These are phyloP conservation scores for Macrosteles quadrilineatus DNA, from an alignment of 1,140 invertebrate species.

Conservation along the genomic window DNA sequence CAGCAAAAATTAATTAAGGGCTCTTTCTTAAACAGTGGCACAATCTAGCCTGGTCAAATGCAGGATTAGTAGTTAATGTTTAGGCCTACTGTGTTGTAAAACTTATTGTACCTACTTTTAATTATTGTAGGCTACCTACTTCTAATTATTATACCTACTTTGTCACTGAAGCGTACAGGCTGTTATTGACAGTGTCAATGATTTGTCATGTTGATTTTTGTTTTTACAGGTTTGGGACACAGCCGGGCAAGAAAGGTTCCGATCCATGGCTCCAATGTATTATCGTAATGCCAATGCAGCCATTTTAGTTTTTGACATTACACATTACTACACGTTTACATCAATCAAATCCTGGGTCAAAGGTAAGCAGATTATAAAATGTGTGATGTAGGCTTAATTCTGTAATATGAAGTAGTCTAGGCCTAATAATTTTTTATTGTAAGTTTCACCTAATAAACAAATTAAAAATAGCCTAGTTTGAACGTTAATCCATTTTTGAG, in stretches of 20 bases:
- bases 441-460: neutral
- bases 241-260: constrained; percentile 83
- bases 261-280: constrained; percentile 90
- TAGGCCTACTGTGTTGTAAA: too few species aligned
- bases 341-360: constrained; percentile 79
- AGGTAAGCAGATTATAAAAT: constrained; percentile 44
- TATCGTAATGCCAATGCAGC: constrained; percentile 84
- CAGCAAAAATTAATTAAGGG: too few species aligned
- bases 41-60: too few species aligned
- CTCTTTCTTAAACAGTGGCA: too few species aligned
- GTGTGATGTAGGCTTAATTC: neutral
- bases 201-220: too few species aligned
- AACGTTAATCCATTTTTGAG: too few species aligned
- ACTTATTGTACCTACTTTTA: too few species aligned
- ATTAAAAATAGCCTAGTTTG: neutral
- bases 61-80: too few species aligned
- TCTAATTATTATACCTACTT: too few species aligned
- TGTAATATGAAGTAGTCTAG: neutral
- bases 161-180: too few species aligned
- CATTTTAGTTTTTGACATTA: constrained; percentile 41
- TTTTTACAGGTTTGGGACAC: constrained; percentile 81
- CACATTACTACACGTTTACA: constrained; percentile 61
- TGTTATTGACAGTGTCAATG: too few species aligned
- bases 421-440: constrained; percentile 2
- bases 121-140: too few species aligned